Evolutionary conservation across 1,140 invertebrate genomes (phyloP).

Genomic region (Trinorchestia longiramus): DNA sequence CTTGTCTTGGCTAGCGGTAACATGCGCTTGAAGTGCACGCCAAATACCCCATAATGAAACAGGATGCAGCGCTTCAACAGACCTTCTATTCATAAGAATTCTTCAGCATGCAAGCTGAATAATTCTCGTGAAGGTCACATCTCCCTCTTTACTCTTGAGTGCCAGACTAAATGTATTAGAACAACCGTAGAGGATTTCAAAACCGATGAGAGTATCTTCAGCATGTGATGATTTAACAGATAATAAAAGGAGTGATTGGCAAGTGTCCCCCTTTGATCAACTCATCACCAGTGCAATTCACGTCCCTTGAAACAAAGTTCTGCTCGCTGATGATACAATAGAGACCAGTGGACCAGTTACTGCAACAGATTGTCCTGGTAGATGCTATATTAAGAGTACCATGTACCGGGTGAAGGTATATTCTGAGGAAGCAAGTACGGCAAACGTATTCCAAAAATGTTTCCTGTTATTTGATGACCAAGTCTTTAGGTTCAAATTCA

Average conservation of each 20-base stretch:
- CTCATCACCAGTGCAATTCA: neutral
- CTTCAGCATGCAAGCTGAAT: neutral
- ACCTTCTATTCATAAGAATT: neutral
- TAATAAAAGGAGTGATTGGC: neutral
- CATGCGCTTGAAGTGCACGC: too few species aligned
- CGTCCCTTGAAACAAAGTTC: neutral
- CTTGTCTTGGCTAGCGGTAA: neutral
- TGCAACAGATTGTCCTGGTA: too few species aligned
- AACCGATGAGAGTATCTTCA: too few species aligned
- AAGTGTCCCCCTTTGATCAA: neutral
- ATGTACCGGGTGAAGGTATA: too few species aligned
- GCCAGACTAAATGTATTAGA: neutral
- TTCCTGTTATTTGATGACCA: too few species aligned
- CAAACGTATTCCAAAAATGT: too few species aligned
- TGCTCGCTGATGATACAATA: neutral
- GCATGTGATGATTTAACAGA: neutral
- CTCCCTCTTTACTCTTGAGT: neutral
- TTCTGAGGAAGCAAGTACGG: too few species aligned
- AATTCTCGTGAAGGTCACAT: neutral
- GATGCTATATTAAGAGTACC: too few species aligned
- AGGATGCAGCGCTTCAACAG: neutral
- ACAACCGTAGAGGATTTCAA: too few species aligned
- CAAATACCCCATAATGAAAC: neutral
- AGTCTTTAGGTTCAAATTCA: too few species aligned
- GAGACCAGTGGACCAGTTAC: too few species aligned